phyloP scores from a whole-genome alignment of 2,888 invertebrate species.

The Tiliacea aurago region DNA sequence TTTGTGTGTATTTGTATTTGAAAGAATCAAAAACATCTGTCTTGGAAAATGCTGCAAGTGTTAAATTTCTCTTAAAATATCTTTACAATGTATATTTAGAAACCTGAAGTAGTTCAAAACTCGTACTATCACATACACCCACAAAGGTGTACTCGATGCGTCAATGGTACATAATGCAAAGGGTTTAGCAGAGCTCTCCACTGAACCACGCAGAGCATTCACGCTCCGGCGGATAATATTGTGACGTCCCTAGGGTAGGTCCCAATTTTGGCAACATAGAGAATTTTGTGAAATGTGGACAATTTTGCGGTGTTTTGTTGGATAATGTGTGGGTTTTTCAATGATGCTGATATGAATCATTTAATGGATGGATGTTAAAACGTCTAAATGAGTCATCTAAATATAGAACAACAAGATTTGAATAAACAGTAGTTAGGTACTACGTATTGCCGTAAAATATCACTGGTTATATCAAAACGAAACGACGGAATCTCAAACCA shows the following conservation, averaged over 20 bases:
- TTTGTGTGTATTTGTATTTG: too few relatives aligned
- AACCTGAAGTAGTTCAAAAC: not conserved
- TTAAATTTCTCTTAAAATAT: not conserved
- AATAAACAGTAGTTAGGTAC: not conserved
- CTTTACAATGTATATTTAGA: not conserved
- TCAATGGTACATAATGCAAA: conserved; percentile 46
- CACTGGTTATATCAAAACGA: not conserved
- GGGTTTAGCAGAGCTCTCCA: conserved; percentile 44
- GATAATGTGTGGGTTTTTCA: not conserved
- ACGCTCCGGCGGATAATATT: conserved; percentile 52
- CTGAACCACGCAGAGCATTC: conserved; percentile 58
- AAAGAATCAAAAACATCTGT: not conserved
- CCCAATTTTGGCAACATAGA: conserved; percentile 41
- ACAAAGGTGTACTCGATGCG: conserved; percentile 38
- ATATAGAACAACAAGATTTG: not conserved
- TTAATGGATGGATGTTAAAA: not conserved
- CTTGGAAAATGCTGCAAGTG: not conserved
- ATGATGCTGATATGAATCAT: not conserved
- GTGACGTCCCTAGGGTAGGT: conserved; percentile 34
- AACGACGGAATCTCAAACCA: not conserved
- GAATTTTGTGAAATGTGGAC: conserved; percentile 27
- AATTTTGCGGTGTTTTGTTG: not conserved
- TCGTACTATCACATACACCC: conserved; percentile 4
- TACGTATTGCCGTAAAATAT: not conserved
- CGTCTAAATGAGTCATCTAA: not conserved